Conservation (phyloP, 2,113 vertebrate species). For the Oryzias melastigma region DNA sequence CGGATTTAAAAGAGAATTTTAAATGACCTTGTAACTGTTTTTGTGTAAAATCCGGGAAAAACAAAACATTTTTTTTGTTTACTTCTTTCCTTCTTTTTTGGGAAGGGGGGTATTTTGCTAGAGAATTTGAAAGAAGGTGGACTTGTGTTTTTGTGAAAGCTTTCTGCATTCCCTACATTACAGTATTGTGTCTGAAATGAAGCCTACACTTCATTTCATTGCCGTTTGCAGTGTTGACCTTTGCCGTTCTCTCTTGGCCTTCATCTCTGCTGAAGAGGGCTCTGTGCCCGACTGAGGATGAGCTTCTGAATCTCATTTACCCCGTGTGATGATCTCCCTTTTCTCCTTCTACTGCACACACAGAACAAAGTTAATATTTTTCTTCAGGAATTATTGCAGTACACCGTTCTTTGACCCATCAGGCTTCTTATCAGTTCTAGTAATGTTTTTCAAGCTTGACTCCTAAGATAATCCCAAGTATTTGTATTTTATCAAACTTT, state of each 20-base stretch:
- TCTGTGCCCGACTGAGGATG: constrained; percentile 67
- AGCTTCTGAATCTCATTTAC: constrained; percentile 75
- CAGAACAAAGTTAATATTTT: constrained; percentile 57
- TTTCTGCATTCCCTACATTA: constrained; percentile 49
- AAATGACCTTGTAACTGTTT: neutral
- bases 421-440: constrained; percentile 19
- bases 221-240: constrained; percentile 72
- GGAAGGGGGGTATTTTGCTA: constrained; percentile 14
- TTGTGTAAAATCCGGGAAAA: constrained; percentile 19
- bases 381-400: constrained; percentile 36
- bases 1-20: no score
- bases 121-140: constrained; percentile 1
- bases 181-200: constrained; percentile 56
- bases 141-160: constrained; percentile 26
- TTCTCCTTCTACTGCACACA: constrained; percentile 46
- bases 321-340: constrained; percentile 56
- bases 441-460: constrained; percentile 8
- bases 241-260: constrained; percentile 70
- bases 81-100: constrained; percentile 14
- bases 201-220: constrained; percentile 66
- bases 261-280: constrained; percentile 70
- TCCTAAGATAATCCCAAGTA: neutral
- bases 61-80: neutral
- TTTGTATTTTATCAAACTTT: constrained; percentile 4
- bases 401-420: constrained; percentile 25